These are phyloP conservation scores for Lophotriccus pileatus DNA, from an alignment of 2,797 vertebrate species.

Conservation along the genomic window DNA sequence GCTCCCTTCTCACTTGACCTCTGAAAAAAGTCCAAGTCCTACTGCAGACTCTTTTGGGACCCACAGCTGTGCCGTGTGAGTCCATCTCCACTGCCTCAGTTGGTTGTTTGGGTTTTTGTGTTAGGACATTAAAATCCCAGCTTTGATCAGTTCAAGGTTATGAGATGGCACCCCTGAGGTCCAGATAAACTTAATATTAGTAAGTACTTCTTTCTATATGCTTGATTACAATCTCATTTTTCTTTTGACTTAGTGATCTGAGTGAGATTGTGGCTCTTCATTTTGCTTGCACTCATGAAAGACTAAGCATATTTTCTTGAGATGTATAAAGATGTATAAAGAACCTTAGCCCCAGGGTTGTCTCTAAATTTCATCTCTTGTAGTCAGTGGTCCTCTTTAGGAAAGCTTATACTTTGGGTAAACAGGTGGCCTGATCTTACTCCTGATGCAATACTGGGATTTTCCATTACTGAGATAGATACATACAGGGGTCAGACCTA, in stretches of 20 bases:
- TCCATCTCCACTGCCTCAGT: not conserved
- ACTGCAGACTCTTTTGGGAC: not conserved
- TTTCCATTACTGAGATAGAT: not conserved
- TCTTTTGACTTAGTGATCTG: not conserved
- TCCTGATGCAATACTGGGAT: not conserved
- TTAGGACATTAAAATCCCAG: not conserved
- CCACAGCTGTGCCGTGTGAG: not conserved
- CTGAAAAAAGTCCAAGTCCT: not conserved
- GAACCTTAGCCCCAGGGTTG: not conserved
- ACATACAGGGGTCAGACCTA: not conserved
- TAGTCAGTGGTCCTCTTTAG: not conserved
- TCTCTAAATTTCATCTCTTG: not conserved
- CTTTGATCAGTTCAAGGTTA: not conserved
- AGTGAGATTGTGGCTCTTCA: not conserved
- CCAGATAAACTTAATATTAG: not conserved
- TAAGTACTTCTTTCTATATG: not conserved
- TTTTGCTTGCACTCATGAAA: not conserved
- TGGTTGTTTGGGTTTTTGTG: not conserved
- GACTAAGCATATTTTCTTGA: constrained; percentile 1
- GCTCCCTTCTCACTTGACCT: not conserved
- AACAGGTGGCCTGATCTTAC: not conserved
- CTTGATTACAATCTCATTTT: not conserved
- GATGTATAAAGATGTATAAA: not conserved
- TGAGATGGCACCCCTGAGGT: not conserved
- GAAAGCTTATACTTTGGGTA: not conserved